Percentiles rank a stretch among this genome's conserved stretches.
These are phyloP conservation scores for Pangasius larnaudii DNA, from an alignment of 2,797 vertebrate genomes.

Conservation along the genomic window DNA sequence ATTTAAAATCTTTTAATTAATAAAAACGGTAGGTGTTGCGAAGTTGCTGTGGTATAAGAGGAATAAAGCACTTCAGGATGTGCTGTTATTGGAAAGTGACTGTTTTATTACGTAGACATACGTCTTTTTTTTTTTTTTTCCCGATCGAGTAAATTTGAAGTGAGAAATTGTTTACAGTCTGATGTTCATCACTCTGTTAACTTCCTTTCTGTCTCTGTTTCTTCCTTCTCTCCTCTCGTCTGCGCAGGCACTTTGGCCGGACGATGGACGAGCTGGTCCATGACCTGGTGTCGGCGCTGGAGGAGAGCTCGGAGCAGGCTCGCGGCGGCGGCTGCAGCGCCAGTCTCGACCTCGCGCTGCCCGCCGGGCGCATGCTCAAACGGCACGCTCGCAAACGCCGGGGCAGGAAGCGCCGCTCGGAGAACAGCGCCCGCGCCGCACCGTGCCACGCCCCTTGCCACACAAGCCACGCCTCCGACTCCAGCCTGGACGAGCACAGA, in stretches of 20 bases:
- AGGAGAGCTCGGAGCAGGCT: constrained; percentile 90
- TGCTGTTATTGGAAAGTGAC: too few relatives aligned
- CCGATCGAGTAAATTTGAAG: too few relatives aligned
- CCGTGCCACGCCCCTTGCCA: constrained; percentile 89
- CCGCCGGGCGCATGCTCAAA: constrained; percentile 90
- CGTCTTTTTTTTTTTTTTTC: too few relatives aligned
- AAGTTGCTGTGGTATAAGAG: too few relatives aligned
- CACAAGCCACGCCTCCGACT: constrained; percentile 95
- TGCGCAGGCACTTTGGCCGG: constrained; percentile 90
- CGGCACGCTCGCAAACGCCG: constrained; percentile 93
- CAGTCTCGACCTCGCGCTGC: constrained; percentile 89
- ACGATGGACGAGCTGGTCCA: constrained; percentile 99
- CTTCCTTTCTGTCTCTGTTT: neutral
- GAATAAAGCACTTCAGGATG: too few relatives aligned
- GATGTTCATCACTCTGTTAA: too few relatives aligned
- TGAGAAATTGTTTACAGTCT: too few relatives aligned
- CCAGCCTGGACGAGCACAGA: constrained; percentile 92
- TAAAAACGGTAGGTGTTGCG: too few relatives aligned
- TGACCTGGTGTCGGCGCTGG: constrained; percentile 92
- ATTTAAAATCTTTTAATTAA: too few relatives aligned
- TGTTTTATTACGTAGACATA: too few relatives aligned
- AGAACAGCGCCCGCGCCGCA: constrained; percentile 88
- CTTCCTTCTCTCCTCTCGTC: too few relatives aligned
- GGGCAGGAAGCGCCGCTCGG: constrained; percentile 90
- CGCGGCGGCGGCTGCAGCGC: constrained; percentile 92